phyloP scores from a whole-genome alignment of 1,140 invertebrate species.

The Homalodisca vitripennis region DNA sequence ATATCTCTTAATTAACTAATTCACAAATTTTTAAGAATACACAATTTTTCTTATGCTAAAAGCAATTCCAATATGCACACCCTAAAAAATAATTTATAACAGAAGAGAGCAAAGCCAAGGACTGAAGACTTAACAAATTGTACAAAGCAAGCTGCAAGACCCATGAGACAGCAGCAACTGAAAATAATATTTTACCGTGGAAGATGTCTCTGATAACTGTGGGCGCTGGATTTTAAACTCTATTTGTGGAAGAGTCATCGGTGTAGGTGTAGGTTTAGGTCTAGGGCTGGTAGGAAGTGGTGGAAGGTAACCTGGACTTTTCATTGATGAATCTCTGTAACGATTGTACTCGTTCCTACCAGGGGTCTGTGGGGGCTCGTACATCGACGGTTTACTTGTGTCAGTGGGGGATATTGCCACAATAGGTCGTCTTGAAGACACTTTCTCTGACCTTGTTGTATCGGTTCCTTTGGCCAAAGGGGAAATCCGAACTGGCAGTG shows the following conservation, averaged over 20 bases:
- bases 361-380: not conserved
- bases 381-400: not conserved
- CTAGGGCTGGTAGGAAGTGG: not conserved
- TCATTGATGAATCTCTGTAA: not conserved
- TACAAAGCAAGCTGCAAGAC: too few species aligned
- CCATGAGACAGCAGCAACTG: too few species aligned
- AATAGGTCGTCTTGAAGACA: not conserved
- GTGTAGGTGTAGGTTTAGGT: not conserved
- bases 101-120: too few species aligned
- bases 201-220: not conserved
- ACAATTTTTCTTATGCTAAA: too few species aligned
- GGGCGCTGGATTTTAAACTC: conserved; percentile 17
- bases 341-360: conserved; percentile 5
- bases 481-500: not conserved
- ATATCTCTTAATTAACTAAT: too few species aligned
- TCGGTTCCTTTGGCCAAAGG: not conserved
- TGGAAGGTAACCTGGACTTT: not conserved
- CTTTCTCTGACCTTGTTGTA: not conserved
- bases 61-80: too few species aligned
- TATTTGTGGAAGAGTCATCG: not conserved
- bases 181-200: not conserved
- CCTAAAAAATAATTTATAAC: too few species aligned
- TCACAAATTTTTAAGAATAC: too few species aligned
- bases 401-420: not conserved
- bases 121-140: too few species aligned